Base-by-base conservation (phyloP, 1,140 invertebrate genomes). In the Eriocheir sinensis region DNA sequence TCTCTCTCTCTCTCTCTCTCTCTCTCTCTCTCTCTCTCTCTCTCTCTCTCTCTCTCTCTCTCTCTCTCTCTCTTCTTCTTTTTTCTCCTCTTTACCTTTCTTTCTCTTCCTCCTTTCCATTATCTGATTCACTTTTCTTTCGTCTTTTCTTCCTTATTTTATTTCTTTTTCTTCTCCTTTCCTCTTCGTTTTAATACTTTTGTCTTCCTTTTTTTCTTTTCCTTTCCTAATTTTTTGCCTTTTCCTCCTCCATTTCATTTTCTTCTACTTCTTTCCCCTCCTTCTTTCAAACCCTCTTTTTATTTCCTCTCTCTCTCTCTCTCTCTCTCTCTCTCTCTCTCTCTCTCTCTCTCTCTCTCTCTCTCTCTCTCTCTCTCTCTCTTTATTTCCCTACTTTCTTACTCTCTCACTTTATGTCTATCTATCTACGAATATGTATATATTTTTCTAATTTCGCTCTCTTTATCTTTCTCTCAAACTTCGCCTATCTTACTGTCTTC, bases 41-140 rank as follows among this genome's bases (percentile, higher is more conserved):
- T 38, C 81, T 85, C 81, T 85, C 81, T 85, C 81, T 85, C 81
- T 85, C 81, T 85, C 81, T 85, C 81, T 85, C 81, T 85, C 44
- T 48, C 32, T 44, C 89, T 90, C 41, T 60, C 41, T n/a, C 30
- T 90, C 30, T 9, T 34, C 34, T 4, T 53, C 41, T 86, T 36
- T 88, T 38, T 88, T 30, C 30, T 27, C 44, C 38, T 88, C 86
- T 41, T 48, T 88, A 27, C 41, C 86, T 17, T 15, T n/a, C n/a
- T n/a, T n/a, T n/a, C 21, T 72, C 27, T 21, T 72, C 60, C 60
- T 72, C 60, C n/a, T n/a, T n/a, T n/a, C n/a, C n/a, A n/a, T n/a
- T n/a, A n/a, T n/a, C n/a, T n/a, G n/a, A n/a, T n/a, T n/a, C n/a
- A n/a, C n/a, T n/a, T n/a, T n/a, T n/a, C n/a, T 15, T 15, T 48